phyloP scores from a whole-genome alignment of 1,140 invertebrate species.

The Bradynema listronoti region DNA sequence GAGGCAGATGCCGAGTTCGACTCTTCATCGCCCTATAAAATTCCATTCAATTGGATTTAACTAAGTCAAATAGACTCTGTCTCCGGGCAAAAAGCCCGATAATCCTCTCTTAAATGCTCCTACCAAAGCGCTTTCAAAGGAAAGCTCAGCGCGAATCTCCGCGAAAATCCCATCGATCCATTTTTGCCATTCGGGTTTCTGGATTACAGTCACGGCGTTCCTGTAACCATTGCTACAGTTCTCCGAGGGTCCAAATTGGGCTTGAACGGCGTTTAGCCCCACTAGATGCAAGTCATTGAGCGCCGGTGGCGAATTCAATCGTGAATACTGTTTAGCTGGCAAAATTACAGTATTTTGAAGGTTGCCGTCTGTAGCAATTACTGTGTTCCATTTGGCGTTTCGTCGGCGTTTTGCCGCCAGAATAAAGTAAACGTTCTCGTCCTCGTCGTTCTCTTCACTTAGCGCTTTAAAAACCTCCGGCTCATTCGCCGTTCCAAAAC shows the following conservation, averaged over 20 bases:
- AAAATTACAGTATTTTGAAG: too few relatives aligned
- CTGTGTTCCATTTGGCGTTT: too few relatives aligned
- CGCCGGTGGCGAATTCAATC: slow-evolving; percentile 1
- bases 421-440: too few relatives aligned
- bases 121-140: too few relatives aligned
- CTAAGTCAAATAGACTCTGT: background rate
- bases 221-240: background rate
- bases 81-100: background rate
- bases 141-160: slow-evolving; percentile 33
- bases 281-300: slow-evolving; percentile 1
- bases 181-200: slow-evolving; percentile 24
- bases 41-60: too few relatives aligned
- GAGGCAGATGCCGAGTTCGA: too few relatives aligned
- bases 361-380: too few relatives aligned
- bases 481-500: slow-evolving; percentile 7
- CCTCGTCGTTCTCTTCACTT: too few relatives aligned
- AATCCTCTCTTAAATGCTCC: background rate
- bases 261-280: background rate
- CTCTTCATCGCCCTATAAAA: too few relatives aligned
- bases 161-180: slow-evolving; percentile 32
- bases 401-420: too few relatives aligned
- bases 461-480: too few relatives aligned
- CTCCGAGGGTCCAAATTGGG: background rate
- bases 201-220: background rate
- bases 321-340: too few relatives aligned